Percentiles rank a stretch among this genome's conserved stretches.
Conservation (phyloP, 2,113 vertebrate genomes). For the Brachionichthys hirsutus region DNA sequence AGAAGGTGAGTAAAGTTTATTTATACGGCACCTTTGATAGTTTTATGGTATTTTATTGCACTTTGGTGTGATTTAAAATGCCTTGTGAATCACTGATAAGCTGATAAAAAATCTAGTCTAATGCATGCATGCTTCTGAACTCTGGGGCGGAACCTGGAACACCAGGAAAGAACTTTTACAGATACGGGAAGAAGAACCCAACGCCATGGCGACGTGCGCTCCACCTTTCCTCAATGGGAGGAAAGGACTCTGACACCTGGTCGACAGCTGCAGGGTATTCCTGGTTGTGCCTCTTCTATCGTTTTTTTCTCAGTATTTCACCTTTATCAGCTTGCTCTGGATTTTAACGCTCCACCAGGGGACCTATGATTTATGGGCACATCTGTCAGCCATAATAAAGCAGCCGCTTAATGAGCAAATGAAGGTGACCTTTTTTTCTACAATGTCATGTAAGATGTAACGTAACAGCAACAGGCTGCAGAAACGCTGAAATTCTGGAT, state of each 20-base stretch:
- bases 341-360: constrained; percentile 45
- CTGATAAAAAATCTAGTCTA: no score
- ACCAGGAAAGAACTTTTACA: no score
- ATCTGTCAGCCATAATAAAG: constrained; percentile 71
- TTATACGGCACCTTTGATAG: no score
- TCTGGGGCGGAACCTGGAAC: no score
- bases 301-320: constrained; percentile 5
- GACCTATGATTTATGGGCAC: constrained; percentile 70
- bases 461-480: constrained; percentile 18
- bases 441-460: constrained; percentile 6
- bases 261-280: constrained; percentile 7
- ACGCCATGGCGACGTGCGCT: no score
- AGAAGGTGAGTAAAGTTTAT: no score
- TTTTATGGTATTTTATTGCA: neutral
- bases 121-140: no score
- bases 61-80: neutral
- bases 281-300: neutral
- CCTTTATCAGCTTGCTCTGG: constrained; percentile 58
- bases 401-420: constrained; percentile 59
- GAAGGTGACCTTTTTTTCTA: constrained; percentile 73
- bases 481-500: constrained; percentile 15
- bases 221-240: neutral
- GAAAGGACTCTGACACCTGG: neutral
- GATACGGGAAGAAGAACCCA: no score
- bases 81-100: neutral